Conservation (phyloP, 2,113 vertebrate species). For the Scytalopus superciliaris region DNA sequence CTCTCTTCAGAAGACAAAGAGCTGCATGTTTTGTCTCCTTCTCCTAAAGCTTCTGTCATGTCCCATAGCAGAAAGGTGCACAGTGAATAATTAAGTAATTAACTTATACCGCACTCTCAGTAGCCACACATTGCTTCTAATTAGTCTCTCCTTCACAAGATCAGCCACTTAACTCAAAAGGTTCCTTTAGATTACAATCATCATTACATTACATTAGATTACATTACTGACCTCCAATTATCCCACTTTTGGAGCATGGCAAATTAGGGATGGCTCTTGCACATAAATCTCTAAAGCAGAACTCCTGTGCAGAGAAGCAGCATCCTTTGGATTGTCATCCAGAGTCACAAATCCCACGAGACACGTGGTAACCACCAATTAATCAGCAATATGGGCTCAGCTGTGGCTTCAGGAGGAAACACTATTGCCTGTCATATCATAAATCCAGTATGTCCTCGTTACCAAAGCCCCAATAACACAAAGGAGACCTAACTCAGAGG, state of each 20-base stretch:
- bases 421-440: background rate
- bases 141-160: background rate
- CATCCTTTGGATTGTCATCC: background rate
- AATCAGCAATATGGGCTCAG: accelerated
- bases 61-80: background rate
- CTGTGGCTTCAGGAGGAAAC: background rate
- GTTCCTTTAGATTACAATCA: background rate
- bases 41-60: background rate
- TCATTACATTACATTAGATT: too few species aligned
- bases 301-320: background rate
- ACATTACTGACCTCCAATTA: background rate
- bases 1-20: background rate
- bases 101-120: background rate
- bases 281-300: background rate
- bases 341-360: background rate
- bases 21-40: background rate
- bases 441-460: accelerated
- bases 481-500: background rate
- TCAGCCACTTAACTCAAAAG: background rate
- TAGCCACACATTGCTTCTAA: background rate
- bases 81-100: background rate
- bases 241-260: background rate
- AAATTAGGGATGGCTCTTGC: background rate
- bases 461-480: background rate
- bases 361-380: accelerated